These are phyloP conservation scores for Nothoprocta pentlandii DNA, from an alignment of 2,113 vertebrate species.

Conservation along the genomic window DNA sequence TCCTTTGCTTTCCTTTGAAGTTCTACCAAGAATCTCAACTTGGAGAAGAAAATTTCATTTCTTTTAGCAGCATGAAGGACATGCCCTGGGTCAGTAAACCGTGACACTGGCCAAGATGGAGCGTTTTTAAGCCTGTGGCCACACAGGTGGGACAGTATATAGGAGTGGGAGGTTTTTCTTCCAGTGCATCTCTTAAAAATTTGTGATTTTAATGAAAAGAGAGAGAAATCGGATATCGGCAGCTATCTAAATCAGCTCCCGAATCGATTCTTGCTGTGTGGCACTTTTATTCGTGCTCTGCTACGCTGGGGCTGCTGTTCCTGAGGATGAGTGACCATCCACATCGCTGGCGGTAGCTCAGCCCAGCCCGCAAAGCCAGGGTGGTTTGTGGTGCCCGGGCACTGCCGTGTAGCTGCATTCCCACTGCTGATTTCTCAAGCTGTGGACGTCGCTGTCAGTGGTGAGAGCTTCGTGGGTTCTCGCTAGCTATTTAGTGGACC, in stretches of 20 bases:
- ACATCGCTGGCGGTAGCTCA: neutral
- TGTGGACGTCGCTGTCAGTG: neutral
- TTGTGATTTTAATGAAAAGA: neutral
- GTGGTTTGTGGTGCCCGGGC: conserved; percentile 20
- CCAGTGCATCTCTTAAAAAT: neutral
- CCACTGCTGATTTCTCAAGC: neutral
- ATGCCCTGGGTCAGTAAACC: neutral
- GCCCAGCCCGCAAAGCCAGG: neutral
- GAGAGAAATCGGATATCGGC: neutral
- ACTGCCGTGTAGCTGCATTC: neutral
- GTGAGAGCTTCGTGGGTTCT: neutral
- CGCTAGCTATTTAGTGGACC: neutral
- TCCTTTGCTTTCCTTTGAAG: neutral
- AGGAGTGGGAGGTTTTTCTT: neutral
- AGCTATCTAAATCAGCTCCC: neutral
- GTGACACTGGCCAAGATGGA: neutral
- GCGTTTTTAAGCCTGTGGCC: neutral
- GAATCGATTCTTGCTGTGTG: neutral
- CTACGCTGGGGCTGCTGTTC: accelerated
- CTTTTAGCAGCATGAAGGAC: neutral
- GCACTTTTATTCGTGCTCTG: neutral
- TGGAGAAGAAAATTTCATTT: neutral
- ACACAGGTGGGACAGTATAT: neutral
- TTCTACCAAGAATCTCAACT: neutral
- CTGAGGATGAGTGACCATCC: neutral